Conservation (phyloP, 2,113 vertebrate genomes). For the Phrynocephalus versicolor region DNA sequence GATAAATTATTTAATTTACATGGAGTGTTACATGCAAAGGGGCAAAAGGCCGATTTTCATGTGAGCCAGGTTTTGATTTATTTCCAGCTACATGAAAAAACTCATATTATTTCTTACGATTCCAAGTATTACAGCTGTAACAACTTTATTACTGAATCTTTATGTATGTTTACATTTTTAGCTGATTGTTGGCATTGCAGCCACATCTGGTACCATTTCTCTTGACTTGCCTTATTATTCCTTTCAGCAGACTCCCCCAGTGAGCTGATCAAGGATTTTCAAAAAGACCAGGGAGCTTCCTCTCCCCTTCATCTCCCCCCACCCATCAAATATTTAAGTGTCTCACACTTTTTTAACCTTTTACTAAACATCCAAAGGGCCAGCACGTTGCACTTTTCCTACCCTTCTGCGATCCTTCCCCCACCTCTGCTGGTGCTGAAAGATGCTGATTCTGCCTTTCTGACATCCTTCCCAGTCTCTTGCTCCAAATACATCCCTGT, state of each 20-base stretch:
- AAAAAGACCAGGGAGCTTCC: constrained; percentile 30
- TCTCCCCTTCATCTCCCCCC: neutral
- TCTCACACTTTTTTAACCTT: constrained; percentile 31
- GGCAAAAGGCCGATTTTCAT: constrained; percentile 56
- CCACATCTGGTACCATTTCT: constrained; percentile 76
- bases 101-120: constrained; percentile 51
- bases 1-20: constrained; percentile 9
- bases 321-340: neutral
- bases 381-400: neutral
- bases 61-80: constrained; percentile 54
- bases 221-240: constrained; percentile 67
- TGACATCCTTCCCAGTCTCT: neutral
- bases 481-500: neutral
- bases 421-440: neutral
- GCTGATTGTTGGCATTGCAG: constrained; percentile 65
- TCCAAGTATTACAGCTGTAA: constrained; percentile 64
- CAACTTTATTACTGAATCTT: constrained; percentile 64
- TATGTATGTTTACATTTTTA: constrained; percentile 68
- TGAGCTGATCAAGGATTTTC: constrained; percentile 62
- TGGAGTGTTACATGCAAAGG: constrained; percentile 59
- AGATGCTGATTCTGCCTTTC: constrained; percentile 34
- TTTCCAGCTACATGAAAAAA: constrained; percentile 51
- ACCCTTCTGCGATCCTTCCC: neutral
- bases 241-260: constrained; percentile 58
- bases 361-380: constrained; percentile 11